Conservation (phyloP, 2,797 vertebrate species). For the Clamator glandarius region DNA sequence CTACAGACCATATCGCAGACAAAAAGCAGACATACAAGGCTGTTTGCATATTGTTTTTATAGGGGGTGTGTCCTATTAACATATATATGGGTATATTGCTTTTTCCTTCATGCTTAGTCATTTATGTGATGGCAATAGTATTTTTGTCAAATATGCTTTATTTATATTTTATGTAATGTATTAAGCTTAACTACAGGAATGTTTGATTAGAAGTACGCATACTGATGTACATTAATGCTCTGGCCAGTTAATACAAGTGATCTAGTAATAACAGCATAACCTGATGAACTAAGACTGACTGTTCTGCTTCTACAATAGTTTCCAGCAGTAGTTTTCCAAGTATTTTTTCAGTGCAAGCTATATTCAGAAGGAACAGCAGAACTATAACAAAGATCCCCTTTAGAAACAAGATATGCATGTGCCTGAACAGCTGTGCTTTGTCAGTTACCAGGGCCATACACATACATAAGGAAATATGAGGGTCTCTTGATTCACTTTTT, state of each 20-base stretch:
- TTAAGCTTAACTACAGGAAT: background rate
- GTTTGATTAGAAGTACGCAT: background rate
- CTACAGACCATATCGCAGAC: background rate
- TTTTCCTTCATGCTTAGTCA: background rate
- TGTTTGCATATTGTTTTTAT: background rate
- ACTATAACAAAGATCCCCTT: background rate
- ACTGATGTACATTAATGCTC: background rate
- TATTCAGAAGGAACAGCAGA: background rate
- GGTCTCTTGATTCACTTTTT: background rate
- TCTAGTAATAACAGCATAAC: background rate
- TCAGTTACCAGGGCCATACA: background rate
- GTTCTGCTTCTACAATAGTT: background rate
- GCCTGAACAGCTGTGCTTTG: background rate
- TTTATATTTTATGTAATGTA: background rate
- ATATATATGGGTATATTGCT: background rate
- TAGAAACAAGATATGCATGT: background rate
- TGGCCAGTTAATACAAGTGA: background rate
- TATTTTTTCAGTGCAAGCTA: conserved; percentile 12
- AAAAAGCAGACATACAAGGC: background rate
- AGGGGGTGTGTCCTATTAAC: background rate
- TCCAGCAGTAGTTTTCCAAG: conserved; percentile 22
- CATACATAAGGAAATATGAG: background rate
- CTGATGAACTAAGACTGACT: background rate
- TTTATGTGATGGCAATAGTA: background rate
- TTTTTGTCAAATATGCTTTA: background rate